Evolutionary conservation across 2,113 vertebrate species (phyloP).

Genomic region (Cyanoramphus novaezelandiae): DNA sequence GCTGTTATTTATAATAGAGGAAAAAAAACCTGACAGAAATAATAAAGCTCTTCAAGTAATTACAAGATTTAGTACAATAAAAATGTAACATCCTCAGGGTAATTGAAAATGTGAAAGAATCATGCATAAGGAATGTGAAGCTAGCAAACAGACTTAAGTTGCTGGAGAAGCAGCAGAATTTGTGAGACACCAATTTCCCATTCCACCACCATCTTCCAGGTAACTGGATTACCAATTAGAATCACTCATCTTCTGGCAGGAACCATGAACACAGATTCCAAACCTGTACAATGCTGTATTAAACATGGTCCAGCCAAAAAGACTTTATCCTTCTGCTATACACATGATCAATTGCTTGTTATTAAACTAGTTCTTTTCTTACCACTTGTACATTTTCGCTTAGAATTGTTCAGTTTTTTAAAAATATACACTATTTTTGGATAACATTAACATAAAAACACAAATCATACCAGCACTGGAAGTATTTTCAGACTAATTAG

Average conservation of each 20-base stretch:
- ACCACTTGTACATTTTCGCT: neutral
- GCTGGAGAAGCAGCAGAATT: neutral
- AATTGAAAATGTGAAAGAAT: neutral
- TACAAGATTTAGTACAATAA: neutral
- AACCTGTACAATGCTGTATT: neutral
- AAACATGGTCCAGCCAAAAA: neutral
- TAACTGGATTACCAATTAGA: neutral
- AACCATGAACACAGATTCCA: neutral
- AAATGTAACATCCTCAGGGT: neutral
- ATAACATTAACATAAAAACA: neutral
- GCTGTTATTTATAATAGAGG: neutral
- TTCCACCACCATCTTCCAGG: neutral
- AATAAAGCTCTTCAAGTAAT: neutral
- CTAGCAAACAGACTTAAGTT: neutral
- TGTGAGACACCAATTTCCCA: neutral
- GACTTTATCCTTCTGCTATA: neutral
- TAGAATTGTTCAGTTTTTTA: neutral
- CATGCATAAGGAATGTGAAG: neutral
- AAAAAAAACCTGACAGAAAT: accelerated
- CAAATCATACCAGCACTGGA: neutral
- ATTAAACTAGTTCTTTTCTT: neutral
- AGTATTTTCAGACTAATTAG: neutral
- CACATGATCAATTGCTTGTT: neutral
- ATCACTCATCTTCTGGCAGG: neutral
- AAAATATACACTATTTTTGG: neutral